Evolutionary conservation across 2,797 vertebrate genomes (phyloP).

Genomic region (Ptychadena robeensis): DNA sequence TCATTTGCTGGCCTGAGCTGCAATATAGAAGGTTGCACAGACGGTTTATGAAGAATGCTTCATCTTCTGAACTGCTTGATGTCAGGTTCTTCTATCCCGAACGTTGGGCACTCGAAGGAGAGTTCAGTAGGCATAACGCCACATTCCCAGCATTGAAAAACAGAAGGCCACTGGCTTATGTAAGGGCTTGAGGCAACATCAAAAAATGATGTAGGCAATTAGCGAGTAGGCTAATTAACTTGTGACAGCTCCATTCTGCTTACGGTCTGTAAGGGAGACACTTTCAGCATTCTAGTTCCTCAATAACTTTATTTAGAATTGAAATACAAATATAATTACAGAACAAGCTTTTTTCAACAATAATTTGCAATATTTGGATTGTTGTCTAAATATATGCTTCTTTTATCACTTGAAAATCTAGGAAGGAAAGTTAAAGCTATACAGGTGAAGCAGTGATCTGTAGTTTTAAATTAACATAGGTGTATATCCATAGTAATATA

Average conservation of each 20-base stretch:
- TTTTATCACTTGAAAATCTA: too few relatives aligned
- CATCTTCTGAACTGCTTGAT: neutral
- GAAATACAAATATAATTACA: neutral
- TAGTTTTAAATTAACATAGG: neutral
- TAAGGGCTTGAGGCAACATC: constrained; percentile 50
- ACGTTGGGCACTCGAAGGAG: neutral
- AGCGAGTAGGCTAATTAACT: constrained; percentile 50
- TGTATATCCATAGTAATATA: neutral
- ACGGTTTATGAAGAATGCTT: neutral
- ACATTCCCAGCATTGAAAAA: constrained; percentile 29
- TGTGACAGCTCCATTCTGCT: constrained; percentile 54
- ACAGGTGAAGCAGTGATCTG: too few relatives aligned
- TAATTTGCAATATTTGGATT: too few relatives aligned
- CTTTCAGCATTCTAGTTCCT: neutral
- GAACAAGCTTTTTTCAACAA: too few relatives aligned
- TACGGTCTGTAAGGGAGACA: constrained; percentile 19
- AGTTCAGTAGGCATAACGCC: constrained; percentile 32
- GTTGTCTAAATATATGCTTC: too few relatives aligned
- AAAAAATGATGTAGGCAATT: constrained; percentile 56
- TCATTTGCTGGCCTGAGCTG: neutral
- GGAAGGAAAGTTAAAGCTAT: too few relatives aligned
- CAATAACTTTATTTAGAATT: constrained; percentile 31
- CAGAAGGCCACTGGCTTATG: constrained; percentile 53
- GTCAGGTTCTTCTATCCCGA: neutral
- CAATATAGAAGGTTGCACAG: neutral